Evolutionary conservation across 2,888 invertebrate genomes (phyloP).

Genomic region (Protonemura montana): DNA sequence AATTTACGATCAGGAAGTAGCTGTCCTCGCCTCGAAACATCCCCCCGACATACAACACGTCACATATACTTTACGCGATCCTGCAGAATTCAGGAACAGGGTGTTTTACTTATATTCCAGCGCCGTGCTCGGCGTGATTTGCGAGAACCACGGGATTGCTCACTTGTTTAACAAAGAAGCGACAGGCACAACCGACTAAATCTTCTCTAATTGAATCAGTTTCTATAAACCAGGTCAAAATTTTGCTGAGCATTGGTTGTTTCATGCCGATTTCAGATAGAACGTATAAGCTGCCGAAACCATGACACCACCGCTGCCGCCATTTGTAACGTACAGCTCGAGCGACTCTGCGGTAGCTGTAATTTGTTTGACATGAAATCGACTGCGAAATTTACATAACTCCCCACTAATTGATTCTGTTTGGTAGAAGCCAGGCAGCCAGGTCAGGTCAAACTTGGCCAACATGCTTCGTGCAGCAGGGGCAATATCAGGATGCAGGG

Average conservation of each 20-base stretch:
- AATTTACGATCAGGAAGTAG: constrained; percentile 8
- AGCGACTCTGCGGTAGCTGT: neutral
- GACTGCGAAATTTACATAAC: neutral
- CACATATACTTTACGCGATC: neutral
- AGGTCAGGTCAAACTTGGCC: neutral
- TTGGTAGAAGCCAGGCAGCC: neutral
- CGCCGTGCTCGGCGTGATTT: neutral
- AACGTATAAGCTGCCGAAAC: neutral
- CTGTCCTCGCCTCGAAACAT: constrained; percentile 12
- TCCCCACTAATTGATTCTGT: neutral
- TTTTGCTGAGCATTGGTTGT: neutral
- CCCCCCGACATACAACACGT: neutral
- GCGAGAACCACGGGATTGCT: neutral
- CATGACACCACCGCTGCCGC: neutral
- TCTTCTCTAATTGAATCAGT: constrained; percentile 3
- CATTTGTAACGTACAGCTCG: neutral
- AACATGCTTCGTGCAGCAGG: neutral
- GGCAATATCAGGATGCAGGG: neutral
- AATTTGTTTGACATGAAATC: constrained; percentile 2
- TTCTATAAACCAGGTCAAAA: neutral
- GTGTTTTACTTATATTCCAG: neutral
- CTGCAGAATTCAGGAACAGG: too few species aligned
- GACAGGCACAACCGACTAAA: neutral
- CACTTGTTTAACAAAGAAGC: neutral
- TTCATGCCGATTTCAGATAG: neutral